Evolutionary conservation across 2,797 vertebrate genomes (phyloP).

Genomic region (Girardinus metallicus): DNA sequence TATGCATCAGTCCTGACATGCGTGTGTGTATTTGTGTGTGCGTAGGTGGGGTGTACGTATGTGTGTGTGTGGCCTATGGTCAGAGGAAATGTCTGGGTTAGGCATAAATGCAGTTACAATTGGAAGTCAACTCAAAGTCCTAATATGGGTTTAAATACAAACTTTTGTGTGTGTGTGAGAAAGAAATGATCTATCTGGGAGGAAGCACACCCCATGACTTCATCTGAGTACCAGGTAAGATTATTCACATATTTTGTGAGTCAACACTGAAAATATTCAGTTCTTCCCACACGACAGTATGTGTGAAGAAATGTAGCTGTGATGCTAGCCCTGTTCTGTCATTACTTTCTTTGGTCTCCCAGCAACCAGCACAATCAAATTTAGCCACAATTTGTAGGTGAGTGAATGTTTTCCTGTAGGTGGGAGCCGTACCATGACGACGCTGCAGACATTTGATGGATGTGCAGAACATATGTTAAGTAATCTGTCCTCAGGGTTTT

Average conservation of each 20-base stretch:
- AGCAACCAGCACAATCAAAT: background rate
- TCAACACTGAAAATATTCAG: background rate
- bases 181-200: background rate
- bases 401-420: too few species aligned
- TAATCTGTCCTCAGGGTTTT: background rate
- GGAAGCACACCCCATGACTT: background rate
- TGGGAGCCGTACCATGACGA: too few species aligned
- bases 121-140: too few species aligned
- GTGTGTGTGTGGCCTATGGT: too few species aligned
- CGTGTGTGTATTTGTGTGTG: background rate
- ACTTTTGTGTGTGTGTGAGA: too few species aligned
- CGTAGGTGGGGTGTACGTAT: too few species aligned
- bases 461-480: background rate
- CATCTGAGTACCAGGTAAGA: background rate
- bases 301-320: background rate
- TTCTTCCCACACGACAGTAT: background rate
- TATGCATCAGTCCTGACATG: constrained; percentile 13
- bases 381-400: background rate
- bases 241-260: background rate
- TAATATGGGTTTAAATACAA: too few species aligned
- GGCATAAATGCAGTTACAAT: too few species aligned
- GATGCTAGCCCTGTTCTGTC: background rate
- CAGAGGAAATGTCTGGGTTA: too few species aligned
- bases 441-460: background rate
- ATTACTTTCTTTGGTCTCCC: background rate